Conservation (phyloP, 2,113 vertebrate species). For the Periophthalmodon schlosseri region DNA sequence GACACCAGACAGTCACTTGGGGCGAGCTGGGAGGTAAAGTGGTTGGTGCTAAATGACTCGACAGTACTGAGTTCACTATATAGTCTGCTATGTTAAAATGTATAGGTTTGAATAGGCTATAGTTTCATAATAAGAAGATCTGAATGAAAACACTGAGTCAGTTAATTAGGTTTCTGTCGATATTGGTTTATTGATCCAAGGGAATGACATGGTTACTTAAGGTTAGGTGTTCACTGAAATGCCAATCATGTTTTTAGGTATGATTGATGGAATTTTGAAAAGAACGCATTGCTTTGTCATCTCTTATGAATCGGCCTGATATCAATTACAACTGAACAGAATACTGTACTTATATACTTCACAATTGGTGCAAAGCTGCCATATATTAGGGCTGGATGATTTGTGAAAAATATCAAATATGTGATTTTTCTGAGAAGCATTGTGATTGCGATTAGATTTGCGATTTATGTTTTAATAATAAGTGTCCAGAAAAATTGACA, state of each 20-base stretch:
- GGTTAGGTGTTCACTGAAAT: neutral
- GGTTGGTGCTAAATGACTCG: slow-evolving; percentile 38
- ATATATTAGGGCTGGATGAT: no score
- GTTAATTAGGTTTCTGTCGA: neutral
- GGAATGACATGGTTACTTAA: neutral
- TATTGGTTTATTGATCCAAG: slow-evolving; percentile 2
- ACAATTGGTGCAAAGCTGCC: no score
- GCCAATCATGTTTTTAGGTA: no score
- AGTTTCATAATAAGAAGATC: neutral
- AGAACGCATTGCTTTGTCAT: neutral
- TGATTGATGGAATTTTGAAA: neutral
- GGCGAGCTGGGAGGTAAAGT: slow-evolving; percentile 26
- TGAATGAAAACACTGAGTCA: neutral
- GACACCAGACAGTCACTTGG: slow-evolving; percentile 49
- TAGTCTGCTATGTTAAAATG: neutral
- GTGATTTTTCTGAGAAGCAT: no score
- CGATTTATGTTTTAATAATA: no score
- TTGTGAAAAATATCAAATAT: no score
- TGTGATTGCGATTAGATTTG: no score
- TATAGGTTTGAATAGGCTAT: neutral
- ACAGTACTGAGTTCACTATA: slow-evolving; percentile 9
- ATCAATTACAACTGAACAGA: neutral
- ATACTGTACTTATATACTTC: neutral
- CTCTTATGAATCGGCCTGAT: neutral
- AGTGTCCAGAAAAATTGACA: no score